phyloP scores from a whole-genome alignment of 2,797 vertebrate species.

The Microctenopoma lineatum region DNA sequence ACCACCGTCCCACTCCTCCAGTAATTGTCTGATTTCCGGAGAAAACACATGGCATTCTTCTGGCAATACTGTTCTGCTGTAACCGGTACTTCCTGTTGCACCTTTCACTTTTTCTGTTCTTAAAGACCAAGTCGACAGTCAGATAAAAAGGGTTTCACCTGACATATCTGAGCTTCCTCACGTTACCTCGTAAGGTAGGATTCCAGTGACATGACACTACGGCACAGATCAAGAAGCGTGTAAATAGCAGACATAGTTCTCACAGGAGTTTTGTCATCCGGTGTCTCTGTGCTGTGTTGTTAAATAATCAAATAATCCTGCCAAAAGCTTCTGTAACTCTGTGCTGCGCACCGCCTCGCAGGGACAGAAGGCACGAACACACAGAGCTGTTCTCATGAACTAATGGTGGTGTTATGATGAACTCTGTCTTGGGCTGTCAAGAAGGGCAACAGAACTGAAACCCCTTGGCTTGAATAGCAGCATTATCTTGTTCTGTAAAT shows the following conservation, averaged over 20 bases:
- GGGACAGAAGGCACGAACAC: conserved; percentile 1
- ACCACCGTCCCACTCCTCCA: conserved; percentile 5
- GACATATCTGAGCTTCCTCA: conserved; percentile 12
- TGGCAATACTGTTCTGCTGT: conserved; percentile 37
- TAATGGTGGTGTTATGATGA: conserved; percentile 7
- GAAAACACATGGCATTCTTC: conserved; percentile 53
- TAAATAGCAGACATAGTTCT: conserved; percentile 5
- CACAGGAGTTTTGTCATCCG: not conserved
- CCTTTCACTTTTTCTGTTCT: not conserved
- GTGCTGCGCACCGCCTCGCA: not conserved
- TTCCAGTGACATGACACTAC: conserved; percentile 13
- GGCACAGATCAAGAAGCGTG: not conserved
- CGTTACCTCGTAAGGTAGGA: conserved; percentile 41
- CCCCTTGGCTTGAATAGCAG: conserved; percentile 1
- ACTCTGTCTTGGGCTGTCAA: conserved; percentile 8
- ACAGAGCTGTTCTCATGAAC: not conserved
- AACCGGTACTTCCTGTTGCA: conserved; percentile 54
- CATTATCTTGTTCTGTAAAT: conserved; percentile 32
- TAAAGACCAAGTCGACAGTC: no score
- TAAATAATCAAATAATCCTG: not conserved
- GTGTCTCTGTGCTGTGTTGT: not conserved
- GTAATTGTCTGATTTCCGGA: conserved; percentile 57
- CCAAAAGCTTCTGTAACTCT: not conserved
- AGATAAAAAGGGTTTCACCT: conserved; percentile 13
- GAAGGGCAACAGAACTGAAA: conserved; percentile 21